Conservation (phyloP, 92 coral and sea anemone species). For the Scolanthus callimorphus region DNA sequence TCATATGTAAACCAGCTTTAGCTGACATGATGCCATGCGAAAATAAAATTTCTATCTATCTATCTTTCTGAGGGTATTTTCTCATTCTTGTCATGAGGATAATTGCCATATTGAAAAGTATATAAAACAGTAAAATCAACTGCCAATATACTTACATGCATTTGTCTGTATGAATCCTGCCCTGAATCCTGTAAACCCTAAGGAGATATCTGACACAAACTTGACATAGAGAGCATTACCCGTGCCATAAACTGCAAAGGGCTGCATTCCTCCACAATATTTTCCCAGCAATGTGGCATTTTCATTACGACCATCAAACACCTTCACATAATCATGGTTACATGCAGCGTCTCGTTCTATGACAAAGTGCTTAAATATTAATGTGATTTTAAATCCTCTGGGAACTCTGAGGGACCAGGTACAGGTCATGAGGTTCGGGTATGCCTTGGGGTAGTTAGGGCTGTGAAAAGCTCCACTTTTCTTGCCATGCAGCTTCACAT, state of each 20-base stretch:
- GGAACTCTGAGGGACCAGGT: constrained; percentile 80
- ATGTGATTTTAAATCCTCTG: constrained; percentile 41
- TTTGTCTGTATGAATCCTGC: constrained; percentile 34
- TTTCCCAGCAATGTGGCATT: constrained; percentile 51
- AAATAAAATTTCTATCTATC: too few species aligned
- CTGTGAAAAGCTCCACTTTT: constrained; percentile 21
- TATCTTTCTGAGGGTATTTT: not conserved
- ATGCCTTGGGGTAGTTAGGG: constrained; percentile 48
- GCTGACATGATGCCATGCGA: too few species aligned
- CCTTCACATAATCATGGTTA: constrained; percentile 40
- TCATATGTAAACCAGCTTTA: too few species aligned
- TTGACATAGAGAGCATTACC: constrained; percentile 43
- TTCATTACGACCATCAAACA: constrained; percentile 65
- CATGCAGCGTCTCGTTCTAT: constrained; percentile 56
- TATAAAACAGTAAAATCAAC: too few species aligned
- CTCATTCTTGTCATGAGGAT: constrained; percentile 28
- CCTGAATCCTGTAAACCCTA: constrained; percentile 57
- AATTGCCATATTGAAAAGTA: too few species aligned
- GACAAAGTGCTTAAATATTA: constrained; percentile 51
- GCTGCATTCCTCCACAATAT: constrained; percentile 56
- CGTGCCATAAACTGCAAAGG: constrained; percentile 50
- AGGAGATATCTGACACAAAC: constrained; percentile 58
- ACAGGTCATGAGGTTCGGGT: constrained; percentile 52
- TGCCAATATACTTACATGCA: constrained; percentile 23
- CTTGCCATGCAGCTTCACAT: constrained; percentile 17